Percentiles rank a stretch among this genome's conserved stretches.
Conservation (phyloP, 1,140 invertebrate species). For the Steinernema feltiae region DNA sequence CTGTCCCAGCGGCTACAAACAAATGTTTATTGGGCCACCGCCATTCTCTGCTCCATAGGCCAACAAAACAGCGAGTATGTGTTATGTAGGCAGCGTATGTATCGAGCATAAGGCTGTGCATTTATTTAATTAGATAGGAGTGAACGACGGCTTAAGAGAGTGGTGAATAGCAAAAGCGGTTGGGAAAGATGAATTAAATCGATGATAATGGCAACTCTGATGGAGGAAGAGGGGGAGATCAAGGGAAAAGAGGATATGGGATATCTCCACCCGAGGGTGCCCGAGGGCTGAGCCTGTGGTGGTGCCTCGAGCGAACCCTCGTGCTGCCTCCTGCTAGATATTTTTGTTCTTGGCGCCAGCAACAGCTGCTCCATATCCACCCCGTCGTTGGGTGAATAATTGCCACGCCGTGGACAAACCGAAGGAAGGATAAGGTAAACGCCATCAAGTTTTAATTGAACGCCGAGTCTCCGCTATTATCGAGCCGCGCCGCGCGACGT, state of each 20-base stretch:
- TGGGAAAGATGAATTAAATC: not conserved
- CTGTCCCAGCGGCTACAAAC: not conserved
- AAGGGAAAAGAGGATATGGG: slow-evolving; percentile 7
- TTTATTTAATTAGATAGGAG: not conserved
- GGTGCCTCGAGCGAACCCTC: not conserved
- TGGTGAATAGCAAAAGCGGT: not conserved
- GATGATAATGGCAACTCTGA: not conserved
- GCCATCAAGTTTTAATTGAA: slow-evolving; percentile 8
- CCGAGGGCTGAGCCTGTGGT: not conserved
- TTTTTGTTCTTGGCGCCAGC: slow-evolving; percentile 11
- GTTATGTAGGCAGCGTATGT: not conserved
- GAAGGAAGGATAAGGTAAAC: slow-evolving; percentile 6
- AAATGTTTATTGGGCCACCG: not conserved
- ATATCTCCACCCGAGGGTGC: not conserved
- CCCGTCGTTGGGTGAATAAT: not conserved
- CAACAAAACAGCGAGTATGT: not conserved
- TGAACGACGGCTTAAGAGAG: not conserved
- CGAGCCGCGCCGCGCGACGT: not conserved
- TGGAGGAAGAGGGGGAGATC: not conserved
- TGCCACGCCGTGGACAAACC: slow-evolving; percentile 8
- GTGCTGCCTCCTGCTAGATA: slow-evolving; percentile 12
- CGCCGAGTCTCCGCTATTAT: not conserved
- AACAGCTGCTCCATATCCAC: slow-evolving; percentile 8
- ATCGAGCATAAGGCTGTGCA: not conserved
- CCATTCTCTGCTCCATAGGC: not conserved